These are phyloP conservation scores for Drosophila yakuba DNA, from an alignment of 1,140 invertebrate genomes.

Conservation along the genomic window DNA sequence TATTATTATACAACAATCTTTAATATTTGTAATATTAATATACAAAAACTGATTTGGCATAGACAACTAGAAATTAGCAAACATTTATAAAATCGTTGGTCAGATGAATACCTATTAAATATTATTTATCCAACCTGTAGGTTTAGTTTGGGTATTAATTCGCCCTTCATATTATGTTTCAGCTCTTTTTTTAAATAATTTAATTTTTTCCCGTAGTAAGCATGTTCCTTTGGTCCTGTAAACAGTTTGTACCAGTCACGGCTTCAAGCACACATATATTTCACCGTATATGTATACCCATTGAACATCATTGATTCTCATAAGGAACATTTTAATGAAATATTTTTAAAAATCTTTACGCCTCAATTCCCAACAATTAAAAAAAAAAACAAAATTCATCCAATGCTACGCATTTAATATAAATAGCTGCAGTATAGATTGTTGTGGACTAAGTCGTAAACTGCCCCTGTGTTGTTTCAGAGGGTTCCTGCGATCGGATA, in stretches of 20 bases:
- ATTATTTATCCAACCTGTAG: no score
- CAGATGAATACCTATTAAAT: no score
- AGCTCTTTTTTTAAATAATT: not conserved
- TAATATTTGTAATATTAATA: no score
- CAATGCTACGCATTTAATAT: conserved; percentile 49
- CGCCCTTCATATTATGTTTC: not conserved
- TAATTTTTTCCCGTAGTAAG: conserved; percentile 20
- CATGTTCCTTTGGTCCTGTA: conserved; percentile 19
- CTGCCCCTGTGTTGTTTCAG: conserved; percentile 89
- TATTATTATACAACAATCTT: no score
- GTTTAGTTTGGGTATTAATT: not conserved
- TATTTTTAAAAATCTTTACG: conserved; percentile 66
- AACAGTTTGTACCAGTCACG: conserved; percentile 16
- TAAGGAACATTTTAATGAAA: conserved; percentile 61
- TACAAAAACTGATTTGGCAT: not conserved
- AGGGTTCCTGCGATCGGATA: conserved; percentile 94
- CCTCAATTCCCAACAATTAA: conserved; percentile 65
- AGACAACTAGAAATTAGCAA: not conserved
- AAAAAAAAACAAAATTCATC: conserved; percentile 39
- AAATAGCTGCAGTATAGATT: conserved; percentile 83
- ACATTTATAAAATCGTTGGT: not conserved
- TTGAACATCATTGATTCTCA: conserved; percentile 15
- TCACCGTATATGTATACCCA: conserved; percentile 24
- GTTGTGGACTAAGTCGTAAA: conserved; percentile 84
- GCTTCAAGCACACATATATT: conserved; percentile 29